Percentiles rank a stretch among this genome's conserved stretches.
These are phyloP conservation scores for Cepphus grylle DNA, from an alignment of 2,113 vertebrate genomes.

Conservation along the genomic window DNA sequence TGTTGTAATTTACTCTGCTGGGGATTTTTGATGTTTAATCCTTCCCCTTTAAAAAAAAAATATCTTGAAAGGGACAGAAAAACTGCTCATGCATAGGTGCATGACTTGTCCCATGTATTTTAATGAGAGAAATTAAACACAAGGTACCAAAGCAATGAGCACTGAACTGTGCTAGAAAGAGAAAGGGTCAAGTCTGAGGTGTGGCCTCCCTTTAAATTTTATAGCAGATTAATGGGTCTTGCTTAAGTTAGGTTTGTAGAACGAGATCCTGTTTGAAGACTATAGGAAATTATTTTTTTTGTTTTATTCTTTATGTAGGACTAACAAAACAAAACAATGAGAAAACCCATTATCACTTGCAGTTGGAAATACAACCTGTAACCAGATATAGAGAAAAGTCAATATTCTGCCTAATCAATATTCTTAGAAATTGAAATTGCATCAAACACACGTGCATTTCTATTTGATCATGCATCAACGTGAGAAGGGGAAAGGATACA, in stretches of 20 bases:
- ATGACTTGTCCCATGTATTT: neutral
- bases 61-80: neutral
- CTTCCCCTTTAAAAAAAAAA: neutral
- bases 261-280: neutral
- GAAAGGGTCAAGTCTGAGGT: neutral
- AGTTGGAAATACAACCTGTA: neutral
- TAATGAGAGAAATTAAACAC: neutral
- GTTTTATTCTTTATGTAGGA: neutral
- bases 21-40: neutral
- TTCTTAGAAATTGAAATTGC: neutral
- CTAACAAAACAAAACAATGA: neutral
- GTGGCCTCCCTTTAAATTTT: neutral
- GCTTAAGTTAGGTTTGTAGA: neutral
- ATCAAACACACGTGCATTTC: neutral
- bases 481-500: neutral
- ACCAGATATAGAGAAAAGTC: neutral
- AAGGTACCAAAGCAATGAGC: neutral
- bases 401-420: neutral
- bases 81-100: neutral
- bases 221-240: neutral
- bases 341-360: neutral
- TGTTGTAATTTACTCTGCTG: neutral
- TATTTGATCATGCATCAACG: neutral
- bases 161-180: neutral
- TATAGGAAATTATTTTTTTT: neutral